Conservation (phyloP, 2,113 vertebrate genomes). For the Gallinago paraguaiae region DNA sequence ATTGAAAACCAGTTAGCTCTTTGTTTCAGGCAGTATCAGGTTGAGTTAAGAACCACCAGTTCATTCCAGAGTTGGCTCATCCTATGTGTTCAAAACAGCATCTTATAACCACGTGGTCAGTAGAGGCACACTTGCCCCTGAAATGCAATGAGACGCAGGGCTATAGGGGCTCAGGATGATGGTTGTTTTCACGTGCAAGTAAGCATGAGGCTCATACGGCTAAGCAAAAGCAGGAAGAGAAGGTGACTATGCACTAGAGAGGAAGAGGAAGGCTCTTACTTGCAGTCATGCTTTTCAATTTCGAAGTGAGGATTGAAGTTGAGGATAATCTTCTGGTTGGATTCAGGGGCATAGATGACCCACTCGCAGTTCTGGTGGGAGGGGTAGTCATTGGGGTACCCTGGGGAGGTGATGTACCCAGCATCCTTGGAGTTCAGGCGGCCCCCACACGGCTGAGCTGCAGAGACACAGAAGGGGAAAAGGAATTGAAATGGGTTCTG, state of each 20-base stretch:
- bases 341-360: conserved; percentile 91
- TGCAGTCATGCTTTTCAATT: conserved; percentile 97
- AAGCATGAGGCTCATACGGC: background rate
- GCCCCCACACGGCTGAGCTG: conserved; percentile 84
- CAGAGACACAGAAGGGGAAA: conserved; percentile 57
- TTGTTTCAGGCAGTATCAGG: background rate
- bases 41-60: background rate
- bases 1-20: background rate
- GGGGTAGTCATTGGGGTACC: conserved; percentile 97
- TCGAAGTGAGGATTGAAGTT: conserved; percentile 99
- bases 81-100: background rate
- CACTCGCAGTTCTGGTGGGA: conserved; percentile 97
- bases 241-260: background rate
- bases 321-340: conserved; percentile 94
- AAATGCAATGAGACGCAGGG: background rate
- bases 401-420: conserved; percentile 96
- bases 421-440: conserved; percentile 90
- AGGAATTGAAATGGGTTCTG: background rate
- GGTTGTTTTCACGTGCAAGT: background rate
- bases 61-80: background rate
- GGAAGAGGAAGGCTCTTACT: conserved; percentile 75
- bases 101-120: background rate
- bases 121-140: background rate
- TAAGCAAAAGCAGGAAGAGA: background rate
- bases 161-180: background rate